A percentile compares a stretch with the other conserved stretches of the same genome.
Conservation (phyloP, 2,797 vertebrate genomes). For the Myotis vivesi region DNA sequence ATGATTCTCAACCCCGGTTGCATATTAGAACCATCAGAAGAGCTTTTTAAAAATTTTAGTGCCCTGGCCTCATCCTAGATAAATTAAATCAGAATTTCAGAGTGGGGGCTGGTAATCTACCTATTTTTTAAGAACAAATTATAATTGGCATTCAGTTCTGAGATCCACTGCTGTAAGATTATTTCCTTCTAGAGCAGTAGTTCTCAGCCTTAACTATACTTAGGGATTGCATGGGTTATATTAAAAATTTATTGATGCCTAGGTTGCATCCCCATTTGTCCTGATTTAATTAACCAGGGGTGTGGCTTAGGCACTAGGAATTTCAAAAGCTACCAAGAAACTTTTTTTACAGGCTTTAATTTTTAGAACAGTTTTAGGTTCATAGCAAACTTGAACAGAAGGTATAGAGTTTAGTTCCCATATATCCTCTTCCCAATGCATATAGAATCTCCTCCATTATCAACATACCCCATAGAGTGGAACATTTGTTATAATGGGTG, state of each 20-base stretch:
- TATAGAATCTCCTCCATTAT: neutral
- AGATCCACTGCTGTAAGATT: neutral
- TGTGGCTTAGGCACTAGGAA: neutral
- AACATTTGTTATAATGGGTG: neutral
- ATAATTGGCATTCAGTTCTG: neutral
- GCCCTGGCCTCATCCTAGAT: neutral
- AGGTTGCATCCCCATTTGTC: neutral
- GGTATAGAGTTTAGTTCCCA: neutral
- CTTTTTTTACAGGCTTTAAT: neutral
- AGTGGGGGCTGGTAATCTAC: neutral
- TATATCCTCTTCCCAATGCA: neutral
- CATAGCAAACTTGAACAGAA: neutral
- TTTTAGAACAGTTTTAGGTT: neutral
- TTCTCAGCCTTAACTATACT: neutral
- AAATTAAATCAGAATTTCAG: neutral
- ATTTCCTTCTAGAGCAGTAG: neutral
- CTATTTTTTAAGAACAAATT: neutral
- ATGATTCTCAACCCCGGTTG: neutral
- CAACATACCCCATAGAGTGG: neutral
- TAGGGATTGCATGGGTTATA: neutral
- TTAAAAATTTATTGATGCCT: neutral
- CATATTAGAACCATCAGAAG: neutral
- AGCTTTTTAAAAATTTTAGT: neutral
- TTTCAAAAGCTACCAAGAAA: neutral
- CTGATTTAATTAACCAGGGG: neutral